A percentile compares a stretch with the other conserved stretches of the same genome.
Conservation (phyloP, 2,113 vertebrate genomes). For the Tenebrosternarchus preto region DNA sequence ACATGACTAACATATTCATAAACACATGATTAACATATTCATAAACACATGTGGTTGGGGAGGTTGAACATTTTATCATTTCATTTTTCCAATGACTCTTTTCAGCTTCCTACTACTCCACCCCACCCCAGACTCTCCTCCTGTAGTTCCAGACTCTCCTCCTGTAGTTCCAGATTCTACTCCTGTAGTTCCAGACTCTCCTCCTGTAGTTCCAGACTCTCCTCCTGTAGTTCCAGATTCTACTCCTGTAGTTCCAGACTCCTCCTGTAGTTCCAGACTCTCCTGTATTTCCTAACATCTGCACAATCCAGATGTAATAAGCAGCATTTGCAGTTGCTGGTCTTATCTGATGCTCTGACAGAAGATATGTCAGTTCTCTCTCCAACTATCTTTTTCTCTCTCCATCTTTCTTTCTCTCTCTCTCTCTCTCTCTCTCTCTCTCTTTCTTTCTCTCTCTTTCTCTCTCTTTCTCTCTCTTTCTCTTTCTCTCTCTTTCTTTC, state of each 20-base stretch:
- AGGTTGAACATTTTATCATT: too few relatives aligned
- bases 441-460: neutral
- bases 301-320: constrained; percentile 46
- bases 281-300: neutral
- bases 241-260: too few relatives aligned
- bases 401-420: neutral
- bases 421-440: neutral
- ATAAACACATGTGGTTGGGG: too few relatives aligned
- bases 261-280: neutral
- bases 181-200: too few relatives aligned
- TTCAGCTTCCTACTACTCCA: too few relatives aligned
- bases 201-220: constrained; percentile 1
- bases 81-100: neutral
- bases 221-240: neutral
- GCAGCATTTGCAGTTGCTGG: constrained; percentile 38
- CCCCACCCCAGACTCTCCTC: constrained; percentile 8
- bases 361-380: constrained; percentile 28
- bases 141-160: neutral
- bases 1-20: too few relatives aligned
- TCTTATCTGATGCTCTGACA: constrained; percentile 5
- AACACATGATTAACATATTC: too few relatives aligned
- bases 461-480: too few relatives aligned
- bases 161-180: too few relatives aligned
- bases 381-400: neutral
- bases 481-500: neutral